Base-by-base conservation (phyloP, 2,888 invertebrate genomes). In the Drosophila niveifrons region DNA sequence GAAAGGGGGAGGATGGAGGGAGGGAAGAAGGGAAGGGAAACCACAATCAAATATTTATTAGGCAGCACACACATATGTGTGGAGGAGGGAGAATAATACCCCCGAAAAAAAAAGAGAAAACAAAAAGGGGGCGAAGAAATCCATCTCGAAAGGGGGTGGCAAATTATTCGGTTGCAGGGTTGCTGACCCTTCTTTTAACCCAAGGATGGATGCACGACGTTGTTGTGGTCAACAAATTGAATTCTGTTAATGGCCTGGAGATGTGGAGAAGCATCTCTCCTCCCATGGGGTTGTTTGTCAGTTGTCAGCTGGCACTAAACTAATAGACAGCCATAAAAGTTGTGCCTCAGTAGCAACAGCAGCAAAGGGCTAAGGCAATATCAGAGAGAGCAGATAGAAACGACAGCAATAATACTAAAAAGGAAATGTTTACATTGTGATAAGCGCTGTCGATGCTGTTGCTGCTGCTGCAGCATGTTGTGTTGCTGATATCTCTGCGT, bases 381-480 rank as follows among this genome's bases (percentile, higher is more conserved):
- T 15, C 46, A 56, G 1, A 23, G 23, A 23, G 46, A 56, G n/a
- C n/a, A n/a, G n/a, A n/a, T n/a, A n/a, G n/a, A 15, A 50, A 31
- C 31, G 50, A 44, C 44, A 61, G 18, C 31, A 58, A 11, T 41
- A 23, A 28, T 46, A 61, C 23, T 34, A 55, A 15, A 15, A 62
- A 77, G 73, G 63, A 79, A 80, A 80, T 80, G 64, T 76, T 77
- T 61, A 69, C 66, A 72, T 61, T 55, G 55, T 67, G 83, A 79
- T 83, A 83, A 83, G 73, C 36, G 2, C 55, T 34, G 29, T n/a
- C 13, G 28, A 36, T 57, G 44, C 15, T 61, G 50, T 2, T 48
- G 15, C 15, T 31, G 47, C 13, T 66, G 28, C 15, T 58, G 47
- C 6, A 41, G 18, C 55, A 44, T 44, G 55, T 34, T 56, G 44